Evolutionary conservation across 2,888 invertebrate genomes (phyloP), one percentile per base, ranked within the genome.

Genomic region (Lucinisca nassula): DNA sequence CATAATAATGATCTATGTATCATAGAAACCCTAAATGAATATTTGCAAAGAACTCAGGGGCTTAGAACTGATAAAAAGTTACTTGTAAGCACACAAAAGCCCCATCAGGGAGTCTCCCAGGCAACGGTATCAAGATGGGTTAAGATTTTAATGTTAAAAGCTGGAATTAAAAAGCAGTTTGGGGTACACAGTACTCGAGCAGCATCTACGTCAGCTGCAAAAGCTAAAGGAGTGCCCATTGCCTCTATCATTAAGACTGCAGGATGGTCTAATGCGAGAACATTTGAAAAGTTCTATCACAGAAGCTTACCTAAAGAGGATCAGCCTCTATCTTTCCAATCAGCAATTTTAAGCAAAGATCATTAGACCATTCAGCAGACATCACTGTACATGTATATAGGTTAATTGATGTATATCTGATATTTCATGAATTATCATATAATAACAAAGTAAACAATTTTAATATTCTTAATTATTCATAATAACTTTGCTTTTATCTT

Each of bases 91-190:
- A 35, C 61, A 21, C 78, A 78, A 38, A 86, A 77, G 27, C 84
- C 86, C n/a, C 75, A 82, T 72, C 17, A 49, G 40, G 32, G 74
- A 0, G 84, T 87, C 6, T 79, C 79, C 14, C 74, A 74, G 38
- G 79, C 58, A 35, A 85, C 84, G 0, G 74, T 89, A 14, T 72
- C 82, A 21, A 61, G 89, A n/a, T 89, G 86, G 84, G 78, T 82
- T n/a, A 89, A 79, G 76, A 35, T 58, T 40, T 74, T 81, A 38
- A 30, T 85, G 58, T 32, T 61, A 6, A 55, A 61, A 17, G 74
- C 76, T 27, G 88, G 85, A 6, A 85, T 88, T 0, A 80, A 83
- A 35, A 77, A 77, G 14, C 70, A 82, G 1, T 88, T 77, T 73
- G 84, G 76, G 21, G 74, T 82, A 17, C 83, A 85, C 30, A 82